Evolutionary conservation across 2,888 invertebrate species (phyloP).

Genomic region (Priocnemis perturbator): DNA sequence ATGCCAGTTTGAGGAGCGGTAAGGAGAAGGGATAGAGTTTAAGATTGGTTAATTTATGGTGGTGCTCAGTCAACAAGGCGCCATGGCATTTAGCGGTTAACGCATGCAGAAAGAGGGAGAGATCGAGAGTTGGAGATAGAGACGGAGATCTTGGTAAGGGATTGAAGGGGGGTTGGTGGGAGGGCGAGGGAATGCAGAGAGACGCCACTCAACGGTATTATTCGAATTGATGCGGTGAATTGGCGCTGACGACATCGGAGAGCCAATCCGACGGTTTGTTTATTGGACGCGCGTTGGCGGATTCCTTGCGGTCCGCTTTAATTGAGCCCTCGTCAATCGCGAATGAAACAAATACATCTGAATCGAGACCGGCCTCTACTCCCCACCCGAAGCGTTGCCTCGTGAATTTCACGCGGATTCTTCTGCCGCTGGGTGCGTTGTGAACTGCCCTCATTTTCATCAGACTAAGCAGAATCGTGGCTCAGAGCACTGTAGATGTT

Average conservation of each 20-base stretch:
- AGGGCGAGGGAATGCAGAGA: slow-evolving; percentile 35
- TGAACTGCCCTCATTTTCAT: no score
- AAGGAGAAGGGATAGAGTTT: slow-evolving; percentile 31
- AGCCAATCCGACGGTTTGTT: slow-evolving; percentile 67
- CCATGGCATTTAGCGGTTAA: slow-evolving; percentile 70
- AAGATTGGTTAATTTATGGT: slow-evolving; percentile 70
- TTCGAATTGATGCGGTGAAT: slow-evolving; percentile 71
- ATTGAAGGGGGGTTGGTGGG: slow-evolving; percentile 10
- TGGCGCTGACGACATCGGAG: slow-evolving; percentile 67
- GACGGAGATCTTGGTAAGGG: slow-evolving; percentile 22
- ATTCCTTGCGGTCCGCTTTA: slow-evolving; percentile 62
- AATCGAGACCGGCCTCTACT: slow-evolving; percentile 7
- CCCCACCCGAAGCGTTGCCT: background rate
- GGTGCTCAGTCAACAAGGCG: slow-evolving; percentile 70
- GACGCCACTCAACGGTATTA: slow-evolving; percentile 65
- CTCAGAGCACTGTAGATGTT: no score
- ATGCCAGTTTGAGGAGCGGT: slow-evolving; percentile 12
- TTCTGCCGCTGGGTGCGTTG: no score
- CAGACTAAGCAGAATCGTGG: no score
- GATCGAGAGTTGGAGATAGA: slow-evolving; percentile 27
- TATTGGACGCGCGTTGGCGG: slow-evolving; percentile 67
- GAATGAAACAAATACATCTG: slow-evolving; percentile 55
- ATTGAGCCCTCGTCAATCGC: slow-evolving; percentile 61
- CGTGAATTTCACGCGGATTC: background rate
- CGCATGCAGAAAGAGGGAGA: slow-evolving; percentile 49